Evolutionary conservation across 2,113 vertebrate genomes (phyloP).

Genomic region (Rana temporaria): DNA sequence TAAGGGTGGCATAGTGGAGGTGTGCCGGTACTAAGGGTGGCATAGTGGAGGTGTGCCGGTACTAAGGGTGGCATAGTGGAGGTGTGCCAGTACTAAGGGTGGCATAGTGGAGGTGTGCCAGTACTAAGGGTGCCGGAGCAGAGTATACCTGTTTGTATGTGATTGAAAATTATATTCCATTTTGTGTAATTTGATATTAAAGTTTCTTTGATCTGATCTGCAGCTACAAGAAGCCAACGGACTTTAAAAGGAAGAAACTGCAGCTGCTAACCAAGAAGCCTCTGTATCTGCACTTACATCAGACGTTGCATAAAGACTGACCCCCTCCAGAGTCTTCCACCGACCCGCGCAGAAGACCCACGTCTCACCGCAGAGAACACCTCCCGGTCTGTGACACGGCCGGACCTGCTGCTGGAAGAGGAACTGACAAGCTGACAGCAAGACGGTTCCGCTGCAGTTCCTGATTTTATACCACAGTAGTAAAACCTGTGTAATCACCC

Average conservation of each 20-base stretch:
- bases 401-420: neutral
- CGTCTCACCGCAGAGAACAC: neutral
- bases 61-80: too few relatives aligned
- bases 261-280: constrained; percentile 98
- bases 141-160: too few relatives aligned
- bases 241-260: constrained; percentile 98
- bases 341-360: constrained; percentile 62
- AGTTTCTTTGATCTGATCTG: constrained; percentile 32
- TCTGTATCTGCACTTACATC: constrained; percentile 97
- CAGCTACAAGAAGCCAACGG: constrained; percentile 99
- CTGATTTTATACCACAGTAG: constrained; percentile 10
- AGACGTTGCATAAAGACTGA: constrained; percentile 95
- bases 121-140: too few relatives aligned
- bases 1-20: too few relatives aligned
- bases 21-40: too few relatives aligned
- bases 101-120: too few relatives aligned
- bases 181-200: neutral
- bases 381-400: neutral
- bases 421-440: neutral
- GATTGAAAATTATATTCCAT: neutral
- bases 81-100: too few relatives aligned
- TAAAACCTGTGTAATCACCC: constrained; percentile 4
- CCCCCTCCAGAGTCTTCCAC: constrained; percentile 48
- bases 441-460: constrained; percentile 5
- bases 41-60: too few relatives aligned